Conservation (phyloP, 2,797 vertebrate genomes). For the Microctenopoma steveboyesi region DNA sequence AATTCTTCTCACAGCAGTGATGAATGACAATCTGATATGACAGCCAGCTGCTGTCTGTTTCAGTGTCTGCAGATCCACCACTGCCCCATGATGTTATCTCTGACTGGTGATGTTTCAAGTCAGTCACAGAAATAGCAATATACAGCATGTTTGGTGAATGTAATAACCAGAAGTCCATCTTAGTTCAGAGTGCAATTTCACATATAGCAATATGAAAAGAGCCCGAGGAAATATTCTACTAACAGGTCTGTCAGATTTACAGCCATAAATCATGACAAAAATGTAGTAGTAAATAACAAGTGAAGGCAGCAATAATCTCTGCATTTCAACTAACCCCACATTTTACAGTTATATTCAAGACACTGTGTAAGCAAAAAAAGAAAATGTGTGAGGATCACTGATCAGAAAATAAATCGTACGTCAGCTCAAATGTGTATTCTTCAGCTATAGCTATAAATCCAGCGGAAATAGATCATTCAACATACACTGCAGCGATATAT, state of each 20-base stretch:
- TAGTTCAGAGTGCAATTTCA: conserved; percentile 35
- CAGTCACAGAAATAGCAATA: conserved; percentile 39
- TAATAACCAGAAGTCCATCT: conserved; percentile 41
- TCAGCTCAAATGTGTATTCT: conserved; percentile 32
- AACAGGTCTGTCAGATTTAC: conserved; percentile 40
- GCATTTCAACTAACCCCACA: conserved; percentile 50
- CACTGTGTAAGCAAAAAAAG: conserved; percentile 15
- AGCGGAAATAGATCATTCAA: conserved; percentile 18
- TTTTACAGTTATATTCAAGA: conserved; percentile 39
- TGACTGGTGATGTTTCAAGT: conserved; percentile 20
- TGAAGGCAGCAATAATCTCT: conserved; percentile 47
- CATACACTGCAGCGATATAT: conserved; percentile 8
- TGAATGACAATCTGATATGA: conserved; percentile 19
- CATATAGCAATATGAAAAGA: conserved; percentile 38
- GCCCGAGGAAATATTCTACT: conserved; percentile 36
- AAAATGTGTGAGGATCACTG: conserved; percentile 40
- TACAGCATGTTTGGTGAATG: conserved; percentile 21
- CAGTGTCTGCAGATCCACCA: conserved; percentile 15
- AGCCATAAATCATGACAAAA: conserved; percentile 46
- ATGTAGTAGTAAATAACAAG: conserved; percentile 27
- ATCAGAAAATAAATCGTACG: conserved; percentile 54
- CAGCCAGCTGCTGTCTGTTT: conserved; percentile 23
- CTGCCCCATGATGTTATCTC: conserved; percentile 27
- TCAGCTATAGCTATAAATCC: neutral
- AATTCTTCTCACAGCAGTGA: conserved; percentile 35